Evolutionary conservation across 2,888 invertebrate species (phyloP).

Genomic region (Mesopsocus fuscifrons): DNA sequence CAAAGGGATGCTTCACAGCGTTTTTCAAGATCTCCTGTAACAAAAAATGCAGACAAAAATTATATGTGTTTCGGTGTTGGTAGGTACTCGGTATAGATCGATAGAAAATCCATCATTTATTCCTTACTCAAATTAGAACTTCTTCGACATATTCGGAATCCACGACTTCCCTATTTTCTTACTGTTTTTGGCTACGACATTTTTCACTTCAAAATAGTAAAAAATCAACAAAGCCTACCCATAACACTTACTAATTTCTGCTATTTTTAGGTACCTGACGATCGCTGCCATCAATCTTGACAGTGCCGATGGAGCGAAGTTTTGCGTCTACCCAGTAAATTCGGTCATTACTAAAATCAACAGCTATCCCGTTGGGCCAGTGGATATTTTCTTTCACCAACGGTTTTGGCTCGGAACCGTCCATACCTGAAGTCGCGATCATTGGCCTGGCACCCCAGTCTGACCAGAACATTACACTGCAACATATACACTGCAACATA

Average conservation of each 20-base stretch:
- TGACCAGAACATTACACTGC: conserved; percentile 74
- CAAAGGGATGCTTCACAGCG: conserved; percentile 60
- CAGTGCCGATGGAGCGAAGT: conserved; percentile 41
- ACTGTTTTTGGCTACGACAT: no score
- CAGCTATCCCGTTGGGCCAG: conserved; percentile 72
- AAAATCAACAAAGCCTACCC: no score
- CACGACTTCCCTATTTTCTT: no score
- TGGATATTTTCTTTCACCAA: conserved; percentile 42
- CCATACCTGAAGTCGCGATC: conserved; percentile 69
- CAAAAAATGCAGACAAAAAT: not conserved
- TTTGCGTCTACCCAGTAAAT: conserved; percentile 82
- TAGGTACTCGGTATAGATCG: no score
- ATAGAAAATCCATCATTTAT: no score
- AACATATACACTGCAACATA: no score
- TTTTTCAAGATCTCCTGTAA: conserved; percentile 30
- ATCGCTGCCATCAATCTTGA: conserved; percentile 41
- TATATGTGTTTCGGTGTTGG: no score
- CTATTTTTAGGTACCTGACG: conserved; percentile 40
- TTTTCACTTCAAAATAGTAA: no score
- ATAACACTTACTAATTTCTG: no score
- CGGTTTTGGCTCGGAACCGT: conserved; percentile 42
- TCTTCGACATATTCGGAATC: no score
- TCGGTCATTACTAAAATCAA: conserved; percentile 58
- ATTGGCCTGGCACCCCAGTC: conserved; percentile 61
- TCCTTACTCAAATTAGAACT: no score